These are phyloP conservation scores for Lonchura striata DNA, from an alignment of 2,113 vertebrate genomes.

Conservation along the genomic window DNA sequence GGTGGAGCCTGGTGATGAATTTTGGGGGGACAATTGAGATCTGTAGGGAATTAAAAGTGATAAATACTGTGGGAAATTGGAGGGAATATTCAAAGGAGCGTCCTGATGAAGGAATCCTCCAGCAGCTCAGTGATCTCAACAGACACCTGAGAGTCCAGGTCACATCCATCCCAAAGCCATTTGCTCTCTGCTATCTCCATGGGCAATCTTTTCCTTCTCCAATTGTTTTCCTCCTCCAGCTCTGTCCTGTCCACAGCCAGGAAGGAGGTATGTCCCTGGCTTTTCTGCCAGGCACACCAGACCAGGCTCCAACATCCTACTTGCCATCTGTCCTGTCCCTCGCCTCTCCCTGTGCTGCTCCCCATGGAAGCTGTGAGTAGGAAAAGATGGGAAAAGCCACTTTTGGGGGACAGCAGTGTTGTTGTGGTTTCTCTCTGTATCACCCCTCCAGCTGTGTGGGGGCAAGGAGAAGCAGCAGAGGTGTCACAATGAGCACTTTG, in stretches of 20 bases:
- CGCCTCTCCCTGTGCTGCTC: neutral
- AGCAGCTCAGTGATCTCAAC: neutral
- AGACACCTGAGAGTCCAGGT: neutral
- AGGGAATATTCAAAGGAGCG: neutral
- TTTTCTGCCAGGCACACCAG: neutral
- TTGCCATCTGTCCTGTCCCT: neutral
- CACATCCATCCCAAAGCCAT: neutral
- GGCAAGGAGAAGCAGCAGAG: neutral
- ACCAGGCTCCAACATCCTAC: neutral
- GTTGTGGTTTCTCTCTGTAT: neutral
- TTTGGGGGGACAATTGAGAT: neutral
- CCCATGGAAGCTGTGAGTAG: accelerated
- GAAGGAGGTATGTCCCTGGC: neutral
- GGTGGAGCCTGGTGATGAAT: neutral
- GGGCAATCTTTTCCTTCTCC: neutral
- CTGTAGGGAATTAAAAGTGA: neutral
- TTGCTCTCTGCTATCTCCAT: neutral
- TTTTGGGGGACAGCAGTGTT: neutral
- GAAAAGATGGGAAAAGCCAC: neutral
- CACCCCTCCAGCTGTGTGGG: neutral
- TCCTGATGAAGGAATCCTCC: neutral
- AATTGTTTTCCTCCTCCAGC: neutral
- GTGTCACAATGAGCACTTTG: neutral
- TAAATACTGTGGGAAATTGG: neutral
- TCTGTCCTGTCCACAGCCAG: neutral